Evolutionary conservation across 2,113 vertebrate genomes (phyloP).

Genomic region (Marmota flaviventris): DNA sequence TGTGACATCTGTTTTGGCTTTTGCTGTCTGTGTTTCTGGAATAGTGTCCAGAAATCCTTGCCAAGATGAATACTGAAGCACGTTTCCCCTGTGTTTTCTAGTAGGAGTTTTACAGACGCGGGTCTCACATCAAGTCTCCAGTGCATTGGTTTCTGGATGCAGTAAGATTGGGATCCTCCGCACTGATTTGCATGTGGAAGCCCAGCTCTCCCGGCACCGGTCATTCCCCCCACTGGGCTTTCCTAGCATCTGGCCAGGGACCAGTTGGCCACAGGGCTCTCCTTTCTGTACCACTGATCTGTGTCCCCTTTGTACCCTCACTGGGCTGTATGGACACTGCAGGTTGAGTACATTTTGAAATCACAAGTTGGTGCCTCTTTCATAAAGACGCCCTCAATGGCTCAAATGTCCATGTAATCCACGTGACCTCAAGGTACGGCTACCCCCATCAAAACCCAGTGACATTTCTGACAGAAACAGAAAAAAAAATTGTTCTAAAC

Average conservation of each 20-base stretch:
- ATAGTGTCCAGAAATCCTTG: neutral
- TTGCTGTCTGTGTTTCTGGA: neutral
- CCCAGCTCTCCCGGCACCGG: neutral
- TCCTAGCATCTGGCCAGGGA: neutral
- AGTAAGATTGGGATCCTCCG: neutral
- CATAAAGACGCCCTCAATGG: neutral
- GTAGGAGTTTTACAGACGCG: no score
- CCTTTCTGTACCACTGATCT: neutral
- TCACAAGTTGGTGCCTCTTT: neutral
- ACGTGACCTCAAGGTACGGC: neutral
- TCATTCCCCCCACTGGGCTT: neutral
- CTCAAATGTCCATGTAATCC: neutral
- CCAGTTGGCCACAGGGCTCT: neutral
- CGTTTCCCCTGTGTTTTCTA: neutral
- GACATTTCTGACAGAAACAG: neutral
- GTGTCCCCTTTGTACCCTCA: neutral
- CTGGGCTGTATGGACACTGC: neutral
- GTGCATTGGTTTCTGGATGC: neutral
- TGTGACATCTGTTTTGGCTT: no score
- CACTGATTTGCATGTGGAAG: neutral
- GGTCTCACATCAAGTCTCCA: neutral
- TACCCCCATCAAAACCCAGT: neutral
- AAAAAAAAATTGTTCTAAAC: neutral
- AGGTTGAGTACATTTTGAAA: neutral
- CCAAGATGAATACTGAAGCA: neutral